Base-by-base conservation (phyloP, 2,888 invertebrate species). In the Pteria penguin region DNA sequence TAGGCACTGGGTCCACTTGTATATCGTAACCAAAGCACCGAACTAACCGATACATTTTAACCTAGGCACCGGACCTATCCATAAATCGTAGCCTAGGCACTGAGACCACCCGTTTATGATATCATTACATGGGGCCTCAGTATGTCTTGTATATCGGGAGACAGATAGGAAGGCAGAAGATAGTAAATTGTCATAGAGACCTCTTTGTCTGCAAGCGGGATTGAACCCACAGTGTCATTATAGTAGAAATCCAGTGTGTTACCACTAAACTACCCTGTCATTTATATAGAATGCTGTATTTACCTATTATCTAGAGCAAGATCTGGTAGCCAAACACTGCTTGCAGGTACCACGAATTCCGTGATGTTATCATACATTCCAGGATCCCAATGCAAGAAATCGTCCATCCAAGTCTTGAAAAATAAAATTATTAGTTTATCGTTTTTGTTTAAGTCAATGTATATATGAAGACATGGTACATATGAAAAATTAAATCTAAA, bases 241-340 rank as follows among this genome's bases (percentile, higher is more conserved):
- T n/a, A n/a, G n/a, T n/a, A n/a, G n/a, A n/a, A n/a, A n/a, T n/a
- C n/a, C n/a, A n/a, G n/a, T n/a, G n/a, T n/a, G n/a, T n/a, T n/a
- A n/a, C n/a, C n/a, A n/a, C n/a, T n/a, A n/a, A n/a, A n/a, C n/a
- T n/a, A n/a, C n/a, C n/a, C n/a, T n/a, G n/a, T n/a, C n/a, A n/a
- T n/a, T n/a, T 22, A 29, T 3, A 5, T n/a, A n/a, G n/a, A n/a
- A n/a, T n/a, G n/a, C 4, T 8, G 29, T 54, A n/a, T 3, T 22
- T 61, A 76, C 76, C 76, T 76, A 68, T 72, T 76, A 29, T 72
- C 76, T 8, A 76, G 31, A 24, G 76, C 72, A 14, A 76, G 22
- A 11, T 72, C 62, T 1, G 76, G 76, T 2, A 67, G 32, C 76
- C 76, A 76, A n/a, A 76, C 63, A 4, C 14, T 62, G 18, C 57